These are phyloP conservation scores for Protonemura montana DNA, from an alignment of 2,888 invertebrate species.

Conservation along the genomic window DNA sequence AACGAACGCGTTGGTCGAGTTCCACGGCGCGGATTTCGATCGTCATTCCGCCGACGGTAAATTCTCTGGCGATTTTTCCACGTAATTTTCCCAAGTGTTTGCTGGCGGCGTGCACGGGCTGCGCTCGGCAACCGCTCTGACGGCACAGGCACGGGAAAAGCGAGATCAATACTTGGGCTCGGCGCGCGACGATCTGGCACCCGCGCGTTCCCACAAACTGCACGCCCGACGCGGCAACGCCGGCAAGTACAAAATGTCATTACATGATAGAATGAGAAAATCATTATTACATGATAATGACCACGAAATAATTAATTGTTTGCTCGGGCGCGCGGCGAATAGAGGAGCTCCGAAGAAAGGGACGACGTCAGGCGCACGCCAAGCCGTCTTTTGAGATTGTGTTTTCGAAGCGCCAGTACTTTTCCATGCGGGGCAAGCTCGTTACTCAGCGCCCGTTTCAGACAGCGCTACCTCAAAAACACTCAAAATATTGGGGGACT, in stretches of 20 bases:
- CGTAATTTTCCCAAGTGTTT: neutral
- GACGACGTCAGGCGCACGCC: neutral
- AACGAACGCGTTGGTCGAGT: neutral
- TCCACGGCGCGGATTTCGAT: neutral
- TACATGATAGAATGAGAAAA: slow-evolving; percentile 25
- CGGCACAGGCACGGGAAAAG: slow-evolving; percentile 18
- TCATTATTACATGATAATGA: slow-evolving; percentile 38
- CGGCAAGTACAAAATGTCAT: slow-evolving; percentile 34
- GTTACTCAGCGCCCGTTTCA: neutral
- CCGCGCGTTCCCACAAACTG: slow-evolving; percentile 30
- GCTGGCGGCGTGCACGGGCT: neutral
- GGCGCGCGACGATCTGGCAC: slow-evolving; percentile 41
- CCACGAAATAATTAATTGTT: slow-evolving; percentile 20
- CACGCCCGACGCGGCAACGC: slow-evolving; percentile 40
- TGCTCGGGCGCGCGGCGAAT: neutral
- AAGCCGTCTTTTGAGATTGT: neutral
- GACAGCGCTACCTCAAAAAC: neutral
- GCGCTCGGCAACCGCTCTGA: neutral
- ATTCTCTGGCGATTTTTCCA: neutral
- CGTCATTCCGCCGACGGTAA: neutral
- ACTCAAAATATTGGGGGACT: neutral
- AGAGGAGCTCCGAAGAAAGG: too few relatives aligned
- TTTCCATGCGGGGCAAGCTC: neutral
- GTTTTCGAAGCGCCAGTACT: neutral
- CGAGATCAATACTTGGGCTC: slow-evolving; percentile 43